Conservation (phyloP, 2,797 vertebrate genomes). For the Phyllotis vaccarum region DNA sequence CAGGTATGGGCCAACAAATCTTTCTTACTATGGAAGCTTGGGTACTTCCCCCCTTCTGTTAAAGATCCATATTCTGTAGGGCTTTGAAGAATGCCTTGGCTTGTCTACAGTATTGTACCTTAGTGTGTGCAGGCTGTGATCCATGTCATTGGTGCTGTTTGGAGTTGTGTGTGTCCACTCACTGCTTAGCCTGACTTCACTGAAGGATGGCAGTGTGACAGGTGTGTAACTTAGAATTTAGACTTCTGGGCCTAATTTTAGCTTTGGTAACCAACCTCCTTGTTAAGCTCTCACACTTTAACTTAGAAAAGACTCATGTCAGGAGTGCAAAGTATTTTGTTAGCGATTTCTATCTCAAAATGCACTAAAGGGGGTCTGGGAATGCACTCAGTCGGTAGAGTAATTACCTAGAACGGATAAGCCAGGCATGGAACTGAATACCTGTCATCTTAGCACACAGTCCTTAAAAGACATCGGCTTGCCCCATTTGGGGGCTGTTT, state of each 20-base stretch:
- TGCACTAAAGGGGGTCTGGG: background rate
- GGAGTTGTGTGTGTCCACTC: background rate
- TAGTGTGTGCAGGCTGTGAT: too few relatives aligned
- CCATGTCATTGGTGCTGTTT: background rate
- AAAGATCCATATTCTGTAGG: background rate
- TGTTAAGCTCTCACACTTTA: background rate
- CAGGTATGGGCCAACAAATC: background rate
- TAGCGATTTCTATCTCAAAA: background rate
- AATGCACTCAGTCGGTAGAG: background rate
- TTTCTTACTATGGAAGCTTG: background rate
- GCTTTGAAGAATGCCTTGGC: background rate
- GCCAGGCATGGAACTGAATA: background rate
- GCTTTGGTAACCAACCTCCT: background rate
- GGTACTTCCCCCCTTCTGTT: background rate
- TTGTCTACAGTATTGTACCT: background rate
- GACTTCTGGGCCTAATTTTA: background rate
- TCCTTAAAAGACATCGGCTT: background rate
- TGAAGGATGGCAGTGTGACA: accelerated
- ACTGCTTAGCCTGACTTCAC: accelerated
- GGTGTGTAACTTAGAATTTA: background rate
- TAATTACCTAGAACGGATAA: background rate
- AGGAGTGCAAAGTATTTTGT: slow-evolving; percentile 6
- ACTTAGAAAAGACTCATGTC: background rate
- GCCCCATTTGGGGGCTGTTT: background rate
- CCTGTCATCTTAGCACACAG: background rate